Conservation (phyloP, 1,140 invertebrate species). For the Macrobrachium nipponense region DNA sequence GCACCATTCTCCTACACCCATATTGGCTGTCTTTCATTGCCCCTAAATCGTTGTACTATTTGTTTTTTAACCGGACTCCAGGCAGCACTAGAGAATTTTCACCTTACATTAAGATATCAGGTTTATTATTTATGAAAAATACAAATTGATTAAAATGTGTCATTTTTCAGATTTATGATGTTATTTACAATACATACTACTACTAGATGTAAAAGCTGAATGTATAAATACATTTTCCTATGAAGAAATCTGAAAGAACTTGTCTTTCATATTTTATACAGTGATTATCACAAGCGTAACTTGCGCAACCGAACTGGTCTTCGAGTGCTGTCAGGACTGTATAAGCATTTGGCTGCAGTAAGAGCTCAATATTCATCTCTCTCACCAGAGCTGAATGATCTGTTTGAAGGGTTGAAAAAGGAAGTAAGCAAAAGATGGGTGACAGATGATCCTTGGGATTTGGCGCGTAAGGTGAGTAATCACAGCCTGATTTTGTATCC, state of each 20-base stretch:
- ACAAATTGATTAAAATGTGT: too few species aligned
- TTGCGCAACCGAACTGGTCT: conserved; percentile 22
- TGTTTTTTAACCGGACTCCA: too few species aligned
- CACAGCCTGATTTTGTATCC: too few species aligned
- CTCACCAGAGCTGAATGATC: not conserved
- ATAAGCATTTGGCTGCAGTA: conserved; percentile 17
- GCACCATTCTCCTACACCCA: too few species aligned
- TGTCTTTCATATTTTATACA: not conserved
- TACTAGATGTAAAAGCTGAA: not conserved
- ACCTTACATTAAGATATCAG: too few species aligned
- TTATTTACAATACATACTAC: too few species aligned
- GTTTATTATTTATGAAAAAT: too few species aligned
- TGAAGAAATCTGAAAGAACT: not conserved
- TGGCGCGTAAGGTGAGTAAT: conserved; percentile 14
- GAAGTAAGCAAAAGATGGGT: conserved; percentile 20
- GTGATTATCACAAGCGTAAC: conserved; percentile 27
- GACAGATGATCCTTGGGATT: conserved; percentile 31
- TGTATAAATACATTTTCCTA: not conserved
- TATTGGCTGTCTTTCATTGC: too few species aligned
- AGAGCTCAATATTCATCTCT: conserved; percentile 8
- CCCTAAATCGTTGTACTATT: too few species aligned
- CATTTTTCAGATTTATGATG: too few species aligned
- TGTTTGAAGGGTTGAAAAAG: not conserved
- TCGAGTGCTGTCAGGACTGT: not conserved
- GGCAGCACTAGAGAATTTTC: too few species aligned